Base-by-base conservation (phyloP, 2,888 invertebrate genomes). In the Macrosoma leucophasiata region DNA sequence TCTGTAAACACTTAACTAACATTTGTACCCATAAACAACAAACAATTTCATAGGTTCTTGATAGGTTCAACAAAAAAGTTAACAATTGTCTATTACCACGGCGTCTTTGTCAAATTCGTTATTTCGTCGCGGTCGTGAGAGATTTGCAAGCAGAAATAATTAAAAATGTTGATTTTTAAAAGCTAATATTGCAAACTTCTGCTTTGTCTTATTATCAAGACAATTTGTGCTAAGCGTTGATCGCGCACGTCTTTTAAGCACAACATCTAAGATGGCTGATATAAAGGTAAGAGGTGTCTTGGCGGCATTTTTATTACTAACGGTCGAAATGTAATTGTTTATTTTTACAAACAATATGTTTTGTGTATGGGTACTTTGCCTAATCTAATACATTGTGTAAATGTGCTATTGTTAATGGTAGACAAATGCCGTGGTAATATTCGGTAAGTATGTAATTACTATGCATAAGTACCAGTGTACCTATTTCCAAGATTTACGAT, bases 251-350 rank as follows among this genome's bases (percentile, higher is more conserved):
- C 60, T 56, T 58, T 59, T 58, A 53, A 62, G 55, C 56, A 71
- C 58, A 39, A 55, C 55, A 37, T 49, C 51, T 74, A 84, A 82
- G 67, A 84, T 85, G 84, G 82, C 84, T 77, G 84, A 84, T 84
- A 82, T 84, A 65, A 84, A 82, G 79, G 84, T 84, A 60, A 74
- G 72, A 46, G 27, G 14, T 52, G 50, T 49, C 66, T 81, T 82
- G 78, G 84, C 84, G 84, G 84, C 76, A 79, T 81, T 84, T 82
- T 79, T 65, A 63, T 67, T 52, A 42, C 31, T 72, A 81, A 81
- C 82, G 78, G 79, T 69, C 67, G 55, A 60, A 62, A 42, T 55
- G 22, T 51, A 43, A 43, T 58, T 53, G 50, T 58, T 62, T 52
- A 39, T 46, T 48, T 52, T 35, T n/a, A n/a, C n/a, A n/a, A n/a